Evolutionary conservation across 1,140 invertebrate species (phyloP).

Genomic region (Camponotus floridanus): DNA sequence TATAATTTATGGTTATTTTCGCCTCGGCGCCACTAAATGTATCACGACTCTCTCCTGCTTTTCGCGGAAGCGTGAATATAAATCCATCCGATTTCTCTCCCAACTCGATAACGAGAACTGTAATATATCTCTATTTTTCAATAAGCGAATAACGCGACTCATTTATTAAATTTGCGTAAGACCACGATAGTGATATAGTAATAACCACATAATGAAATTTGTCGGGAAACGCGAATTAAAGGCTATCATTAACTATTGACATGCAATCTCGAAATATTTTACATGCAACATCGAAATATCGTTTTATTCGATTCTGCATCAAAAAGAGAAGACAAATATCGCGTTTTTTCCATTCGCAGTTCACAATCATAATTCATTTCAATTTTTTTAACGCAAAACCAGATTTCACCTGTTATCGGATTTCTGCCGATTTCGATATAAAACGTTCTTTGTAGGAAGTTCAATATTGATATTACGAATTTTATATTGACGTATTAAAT

Average conservation of each 20-base stretch:
- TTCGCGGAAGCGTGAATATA: slow-evolving; percentile 31
- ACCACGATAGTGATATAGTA: neutral
- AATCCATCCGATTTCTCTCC: slow-evolving; percentile 43
- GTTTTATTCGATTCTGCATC: neutral
- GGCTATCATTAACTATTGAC: slow-evolving; percentile 10
- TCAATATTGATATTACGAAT: neutral
- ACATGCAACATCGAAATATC: slow-evolving; percentile 1
- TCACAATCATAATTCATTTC: slow-evolving; percentile 57
- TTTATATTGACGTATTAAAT: neutral
- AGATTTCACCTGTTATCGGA: slow-evolving; percentile 47
- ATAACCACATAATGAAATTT: slow-evolving; percentile 21
- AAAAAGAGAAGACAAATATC: slow-evolving; percentile 6
- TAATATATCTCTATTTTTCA: slow-evolving; percentile 8
- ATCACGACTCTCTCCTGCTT: slow-evolving; percentile 30
- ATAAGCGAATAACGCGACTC: neutral
- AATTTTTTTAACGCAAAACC: slow-evolving; percentile 62
- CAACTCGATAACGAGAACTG: neutral
- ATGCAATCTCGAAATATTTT: neutral
- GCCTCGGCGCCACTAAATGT: slow-evolving; percentile 18
- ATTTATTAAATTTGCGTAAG: slow-evolving; percentile 29
- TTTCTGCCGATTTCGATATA: slow-evolving; percentile 60
- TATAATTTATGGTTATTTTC: slow-evolving; percentile 46
- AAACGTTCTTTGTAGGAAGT: slow-evolving; percentile 28
- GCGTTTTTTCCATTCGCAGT: slow-evolving; percentile 31
- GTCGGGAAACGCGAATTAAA: neutral